phyloP scores from a whole-genome alignment of 2,113 vertebrate species.

The Python bivittatus region DNA sequence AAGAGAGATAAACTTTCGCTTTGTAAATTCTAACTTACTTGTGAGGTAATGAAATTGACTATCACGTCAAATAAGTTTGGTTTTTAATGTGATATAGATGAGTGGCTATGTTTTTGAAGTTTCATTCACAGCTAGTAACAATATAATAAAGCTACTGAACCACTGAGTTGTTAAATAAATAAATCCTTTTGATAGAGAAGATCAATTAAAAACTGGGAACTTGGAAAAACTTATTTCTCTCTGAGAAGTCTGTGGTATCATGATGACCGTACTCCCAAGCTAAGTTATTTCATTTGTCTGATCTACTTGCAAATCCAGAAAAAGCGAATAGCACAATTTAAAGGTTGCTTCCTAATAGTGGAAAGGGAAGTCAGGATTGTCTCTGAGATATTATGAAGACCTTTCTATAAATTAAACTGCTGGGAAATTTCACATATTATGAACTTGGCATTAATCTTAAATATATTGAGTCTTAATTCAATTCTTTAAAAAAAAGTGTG shows the following conservation, averaged over 20 bases:
- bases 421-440: neutral
- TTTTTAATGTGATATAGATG: constrained; percentile 2
- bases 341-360: neutral
- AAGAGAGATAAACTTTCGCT: neutral
- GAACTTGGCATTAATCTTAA: neutral
- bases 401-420: neutral
- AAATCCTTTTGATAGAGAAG: constrained; percentile 16
- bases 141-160: constrained; percentile 7
- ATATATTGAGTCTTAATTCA: neutral
- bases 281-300: constrained; percentile 13
- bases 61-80: neutral
- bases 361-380: neutral
- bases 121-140: neutral
- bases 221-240: neutral
- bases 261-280: neutral
- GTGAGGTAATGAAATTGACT: constrained; percentile 11
- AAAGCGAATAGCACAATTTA: constrained; percentile 11
- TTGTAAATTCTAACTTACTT: neutral
- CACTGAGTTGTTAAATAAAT: constrained; percentile 14
- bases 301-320: constrained; percentile 2
- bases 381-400: neutral
- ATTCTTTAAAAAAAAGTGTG: neutral
- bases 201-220: neutral
- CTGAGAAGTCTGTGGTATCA: neutral
- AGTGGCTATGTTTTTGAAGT: neutral